Evolutionary conservation across 2,888 invertebrate species (phyloP).

Genomic region (Chalcosyrphus nemorum): DNA sequence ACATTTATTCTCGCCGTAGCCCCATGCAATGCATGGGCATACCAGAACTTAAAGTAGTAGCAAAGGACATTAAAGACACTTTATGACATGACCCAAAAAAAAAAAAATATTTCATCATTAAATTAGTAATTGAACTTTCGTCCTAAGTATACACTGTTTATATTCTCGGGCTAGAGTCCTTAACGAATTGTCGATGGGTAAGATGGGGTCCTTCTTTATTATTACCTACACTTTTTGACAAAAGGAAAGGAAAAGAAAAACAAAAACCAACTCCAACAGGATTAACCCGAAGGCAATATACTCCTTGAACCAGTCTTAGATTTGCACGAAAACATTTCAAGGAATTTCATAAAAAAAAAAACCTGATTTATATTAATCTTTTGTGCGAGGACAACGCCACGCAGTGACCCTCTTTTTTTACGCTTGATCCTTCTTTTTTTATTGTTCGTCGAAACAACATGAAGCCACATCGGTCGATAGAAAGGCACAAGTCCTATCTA

Average conservation of each 20-base stretch:
- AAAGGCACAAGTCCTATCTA: not conserved
- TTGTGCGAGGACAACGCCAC: conserved; percentile 5
- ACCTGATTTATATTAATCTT: conserved; percentile 24
- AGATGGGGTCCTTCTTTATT: not conserved
- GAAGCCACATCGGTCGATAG: not conserved
- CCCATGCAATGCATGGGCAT: not conserved
- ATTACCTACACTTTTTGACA: not conserved
- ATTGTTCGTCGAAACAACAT: not conserved
- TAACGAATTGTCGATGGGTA: not conserved
- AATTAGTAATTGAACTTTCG: conserved; percentile 17
- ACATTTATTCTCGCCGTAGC: not conserved
- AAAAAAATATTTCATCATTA: conserved; percentile 25
- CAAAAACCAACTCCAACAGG: not conserved
- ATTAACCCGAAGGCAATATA: not conserved
- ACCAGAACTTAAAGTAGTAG: too few relatives aligned
- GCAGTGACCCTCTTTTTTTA: conserved; percentile 8
- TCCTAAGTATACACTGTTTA: conserved; percentile 24
- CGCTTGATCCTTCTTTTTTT: not conserved
- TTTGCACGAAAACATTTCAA: not conserved
- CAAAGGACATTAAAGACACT: conserved; percentile 20
- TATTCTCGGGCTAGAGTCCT: conserved; percentile 10
- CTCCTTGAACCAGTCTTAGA: conserved; percentile 7
- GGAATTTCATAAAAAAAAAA: conserved; percentile 1
- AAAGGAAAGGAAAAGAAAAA: not conserved
- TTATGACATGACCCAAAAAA: conserved; percentile 20